Evolutionary conservation across 2,113 vertebrate species (phyloP), one percentile per base, ranked within the genome.

Genomic region (Trogon melanurus): DNA sequence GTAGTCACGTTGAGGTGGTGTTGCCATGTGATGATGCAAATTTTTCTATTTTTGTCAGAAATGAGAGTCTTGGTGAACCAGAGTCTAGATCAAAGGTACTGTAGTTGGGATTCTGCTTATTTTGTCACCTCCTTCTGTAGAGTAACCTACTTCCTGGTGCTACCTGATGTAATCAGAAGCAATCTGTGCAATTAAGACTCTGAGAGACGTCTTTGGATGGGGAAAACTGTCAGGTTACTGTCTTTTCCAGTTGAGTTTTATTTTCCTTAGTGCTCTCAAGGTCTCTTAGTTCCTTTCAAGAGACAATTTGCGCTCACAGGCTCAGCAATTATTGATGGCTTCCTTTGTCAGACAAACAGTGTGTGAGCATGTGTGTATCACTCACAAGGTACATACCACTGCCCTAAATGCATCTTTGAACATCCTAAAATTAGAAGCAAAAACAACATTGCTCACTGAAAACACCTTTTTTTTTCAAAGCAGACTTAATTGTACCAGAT

Each of bases 321-420:
- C 85, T 95, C 73, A 85, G 91, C 91, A 94, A 87, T 95, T 96
- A 95, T 85, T 95, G 97, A 93, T 96, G 73, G 16, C 38, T 91
- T 72, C 73, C 71, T 94, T 76, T 94, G 91, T 93, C 90, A 92
- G 80, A 88, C 94, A 78, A 88, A 67, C 79, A 54, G 72, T 57
- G 20, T 16, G 89, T 75, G 73, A 95, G 78, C 82, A 32, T 73
- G 88, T 89, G 90, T 94, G 92, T 88, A 64, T 62, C 38, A 2
- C 88, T 95, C 81, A 58, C 88, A 45, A 29, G 85, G 62, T 90
- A 34, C 72, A 25, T 2, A 48, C 25, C 74, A 25, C 70, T 69
- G 76, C 73, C 92, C 92, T 93, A 75, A 95, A 88, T 93, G 92
- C 85, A 92, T 94, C 47, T 1, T 0, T 93, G 85, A 92, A n/a